phyloP scores from a whole-genome alignment of 2,797 vertebrate genomes.

The Characodon lateralis region DNA sequence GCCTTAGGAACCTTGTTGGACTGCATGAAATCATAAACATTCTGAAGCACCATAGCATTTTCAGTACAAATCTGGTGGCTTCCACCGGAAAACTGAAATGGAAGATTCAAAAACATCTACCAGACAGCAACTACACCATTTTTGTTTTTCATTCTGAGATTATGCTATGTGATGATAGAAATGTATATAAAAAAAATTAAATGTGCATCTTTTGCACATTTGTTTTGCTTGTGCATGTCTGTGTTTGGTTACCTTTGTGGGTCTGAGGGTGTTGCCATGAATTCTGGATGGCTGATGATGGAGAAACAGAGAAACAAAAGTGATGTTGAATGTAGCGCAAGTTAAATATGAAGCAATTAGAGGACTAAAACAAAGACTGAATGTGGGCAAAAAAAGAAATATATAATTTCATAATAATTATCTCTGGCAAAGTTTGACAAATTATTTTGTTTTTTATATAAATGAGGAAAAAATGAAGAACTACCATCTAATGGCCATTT shows the following conservation, averaged over 20 bases:
- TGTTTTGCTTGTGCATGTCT: constrained; percentile 12
- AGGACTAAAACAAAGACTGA: neutral
- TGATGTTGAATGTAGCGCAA: neutral
- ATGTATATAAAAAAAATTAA: neutral
- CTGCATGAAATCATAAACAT: no score
- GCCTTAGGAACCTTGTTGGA: no score
- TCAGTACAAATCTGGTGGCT: no score
- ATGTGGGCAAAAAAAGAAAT: neutral
- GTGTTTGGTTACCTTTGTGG: constrained; percentile 42
- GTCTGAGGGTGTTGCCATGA: constrained; percentile 41
- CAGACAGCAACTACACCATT: no score
- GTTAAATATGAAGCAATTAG: neutral
- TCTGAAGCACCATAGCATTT: no score
- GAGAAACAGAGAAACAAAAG: constrained; percentile 17
- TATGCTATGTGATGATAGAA: no score
- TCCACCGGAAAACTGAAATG: no score
- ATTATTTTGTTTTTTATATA: no score
- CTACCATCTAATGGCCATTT: neutral
- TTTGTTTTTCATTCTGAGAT: no score
- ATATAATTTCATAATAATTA: no score
- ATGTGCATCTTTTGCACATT: neutral
- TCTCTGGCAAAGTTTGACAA: no score
- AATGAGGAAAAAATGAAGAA: neutral
- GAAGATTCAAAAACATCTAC: no score
- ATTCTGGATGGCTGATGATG: constrained; percentile 61